Evolutionary conservation across 2,888 invertebrate species (phyloP), one percentile per base, ranked within the genome.

Genomic region (Volucella inflata): DNA sequence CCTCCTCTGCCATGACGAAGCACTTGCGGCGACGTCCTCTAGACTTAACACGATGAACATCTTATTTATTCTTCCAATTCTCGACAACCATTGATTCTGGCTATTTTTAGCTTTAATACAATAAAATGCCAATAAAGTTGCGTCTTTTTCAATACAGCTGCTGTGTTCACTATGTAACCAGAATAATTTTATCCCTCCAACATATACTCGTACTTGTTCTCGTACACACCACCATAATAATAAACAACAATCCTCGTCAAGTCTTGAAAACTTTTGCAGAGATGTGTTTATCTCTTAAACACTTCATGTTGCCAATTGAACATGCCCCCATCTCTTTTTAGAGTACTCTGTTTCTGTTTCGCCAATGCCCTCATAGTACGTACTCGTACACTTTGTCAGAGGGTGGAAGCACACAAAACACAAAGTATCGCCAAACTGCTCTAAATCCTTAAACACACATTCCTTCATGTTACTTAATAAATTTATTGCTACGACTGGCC

Each of bases 231-330:
- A 30, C 6, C 6, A 30, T 30, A 30, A 30, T 30, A 40, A n/a
- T 9, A 30, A 17, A 42, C 38, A 50, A 16, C 50, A 60, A 76
- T 76, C 38, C 51, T 68, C 51, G 42, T 38, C n/a, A 64, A 68
- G 51, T 40, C 36, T 53, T 14, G 16, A n/a, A 65, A 67, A 74
- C 74, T 75, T 75, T n/a, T 14, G 11, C 8, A 2, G 51, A 51
- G 62, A 80, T 68, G 68, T 75, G 75, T 68, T 80, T 80, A 80
- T 80, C 68, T 76, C 68, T 64, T 68, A 64, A 81, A 76, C 75
- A 60, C 48, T 68, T 44, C 42, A 68, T 75, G 72, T 48, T 62
- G 55, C 75, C 60, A 67, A 75, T 67, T 75, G 68, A 81, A 76
- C 68, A 76, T 62, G 42, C 42, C 30, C 17, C 40, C 62, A 64